Conservation (phyloP, 2,888 invertebrate species). For the Trissolcus japonicus region DNA sequence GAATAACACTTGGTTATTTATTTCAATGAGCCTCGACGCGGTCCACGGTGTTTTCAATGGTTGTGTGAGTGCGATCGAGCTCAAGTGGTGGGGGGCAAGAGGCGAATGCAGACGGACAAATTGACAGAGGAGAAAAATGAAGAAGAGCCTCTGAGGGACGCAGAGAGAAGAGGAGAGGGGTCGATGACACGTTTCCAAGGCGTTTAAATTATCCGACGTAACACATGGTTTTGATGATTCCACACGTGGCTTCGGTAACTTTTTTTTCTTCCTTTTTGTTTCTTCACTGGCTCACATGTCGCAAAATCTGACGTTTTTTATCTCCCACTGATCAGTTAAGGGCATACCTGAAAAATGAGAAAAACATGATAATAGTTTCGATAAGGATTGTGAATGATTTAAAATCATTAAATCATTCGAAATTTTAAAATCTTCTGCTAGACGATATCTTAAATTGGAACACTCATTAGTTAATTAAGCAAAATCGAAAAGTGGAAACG, state of each 20-base stretch:
- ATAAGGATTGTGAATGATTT: too few relatives aligned
- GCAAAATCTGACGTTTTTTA: too few relatives aligned
- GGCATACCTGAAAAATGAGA: too few relatives aligned
- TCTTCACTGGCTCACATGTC: too few relatives aligned
- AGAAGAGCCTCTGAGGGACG: constrained; percentile 3
- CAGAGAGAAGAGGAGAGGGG: constrained; percentile 58
- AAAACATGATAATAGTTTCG: too few relatives aligned
- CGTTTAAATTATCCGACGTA: constrained; percentile 67
- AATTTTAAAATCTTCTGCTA: too few relatives aligned
- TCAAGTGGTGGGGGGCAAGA: constrained; percentile 10
- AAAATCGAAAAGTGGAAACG: too few relatives aligned
- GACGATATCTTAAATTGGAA: too few relatives aligned
- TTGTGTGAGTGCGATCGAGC: neutral
- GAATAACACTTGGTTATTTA: constrained; percentile 9
- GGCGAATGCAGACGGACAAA: constrained; percentile 28
- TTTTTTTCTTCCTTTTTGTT: too few relatives aligned
- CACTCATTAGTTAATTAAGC: too few relatives aligned
- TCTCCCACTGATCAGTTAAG: too few relatives aligned
- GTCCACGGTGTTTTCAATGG: neutral
- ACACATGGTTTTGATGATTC: constrained; percentile 61
- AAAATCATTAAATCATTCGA: too few relatives aligned
- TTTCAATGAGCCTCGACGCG: constrained; percentile 10
- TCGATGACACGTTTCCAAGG: constrained; percentile 68
- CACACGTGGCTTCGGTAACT: constrained; percentile 49
- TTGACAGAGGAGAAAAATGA: constrained; percentile 39